Evolutionary conservation across 2,113 vertebrate genomes (phyloP), one percentile per base, ranked within the genome.

Genomic region (Saguinus midas): DNA sequence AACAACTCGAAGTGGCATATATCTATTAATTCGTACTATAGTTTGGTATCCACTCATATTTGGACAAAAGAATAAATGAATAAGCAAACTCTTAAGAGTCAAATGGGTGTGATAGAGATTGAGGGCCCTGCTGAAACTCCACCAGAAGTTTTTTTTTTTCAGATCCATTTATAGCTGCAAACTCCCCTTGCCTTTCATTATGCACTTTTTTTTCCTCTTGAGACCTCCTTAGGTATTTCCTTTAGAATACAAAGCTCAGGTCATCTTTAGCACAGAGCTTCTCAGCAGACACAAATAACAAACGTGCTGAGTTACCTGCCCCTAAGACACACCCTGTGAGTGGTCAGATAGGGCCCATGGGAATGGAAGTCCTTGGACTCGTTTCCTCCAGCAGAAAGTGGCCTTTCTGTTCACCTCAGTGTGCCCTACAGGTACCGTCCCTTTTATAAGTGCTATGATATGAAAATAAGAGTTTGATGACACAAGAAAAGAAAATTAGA

Each of bases 251-350:
- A 25, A 25, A 66, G 14, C 76, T 72, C n/a, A 82, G 48, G 18
- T 21, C 35, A 27, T 58, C 11, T 3, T 48, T 80, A n/a, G 73
- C 32, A 35, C 12, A 25, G 11, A 43, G 6, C 5, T 90, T 93
- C n/a, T 68, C 55, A 61, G 11, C 14, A n/a, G 8, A 29, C 6
- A 25, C 11, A 81, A 75, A 35, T 17, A 45, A 13, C 8, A 14
- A 3, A 10, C 4, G 2, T 57, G 12, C 5, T 13, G 20, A 55
- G 11, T n/a, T 7, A 21, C 52, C 25, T 2, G 57, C 27, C 8
- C 4, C 2, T 27, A 32, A 75, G 2, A 5, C 25, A 43, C 6
- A 48, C 11, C 25, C 6, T 80, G 2, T 37, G 8, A 80, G 21
- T 57, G 58, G 25, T 43, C 64, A 68, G 11, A 10, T 13, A 16